Conservation (phyloP, 2,888 invertebrate genomes). For the Ormia ochracea region DNA sequence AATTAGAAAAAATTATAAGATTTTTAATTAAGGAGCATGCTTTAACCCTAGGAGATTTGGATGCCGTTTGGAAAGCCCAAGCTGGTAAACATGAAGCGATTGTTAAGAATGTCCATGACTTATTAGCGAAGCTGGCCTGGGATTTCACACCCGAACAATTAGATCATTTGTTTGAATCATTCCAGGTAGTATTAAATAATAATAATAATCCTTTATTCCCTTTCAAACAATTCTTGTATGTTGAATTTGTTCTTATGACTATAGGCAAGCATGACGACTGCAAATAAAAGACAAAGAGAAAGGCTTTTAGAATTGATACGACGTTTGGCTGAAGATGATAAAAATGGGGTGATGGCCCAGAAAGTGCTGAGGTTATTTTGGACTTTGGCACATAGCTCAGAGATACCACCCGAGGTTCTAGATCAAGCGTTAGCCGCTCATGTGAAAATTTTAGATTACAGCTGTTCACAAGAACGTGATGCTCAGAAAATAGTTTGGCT, state of each 20-base stretch:
- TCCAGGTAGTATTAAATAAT: conserved; percentile 83
- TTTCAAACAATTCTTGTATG: background rate
- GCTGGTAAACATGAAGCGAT: conserved; percentile 98
- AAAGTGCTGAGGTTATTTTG: conserved; percentile 97
- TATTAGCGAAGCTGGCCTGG: conserved; percentile 97
- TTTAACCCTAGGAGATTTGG: conserved; percentile 91
- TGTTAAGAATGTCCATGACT: conserved; percentile 97
- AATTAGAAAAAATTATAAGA: conserved; percentile 96
- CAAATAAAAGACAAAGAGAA: conserved; percentile 96
- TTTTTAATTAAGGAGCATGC: conserved; percentile 97
- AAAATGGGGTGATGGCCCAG: conserved; percentile 98
- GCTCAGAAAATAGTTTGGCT: conserved; percentile 97
- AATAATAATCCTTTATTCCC: too few species aligned
- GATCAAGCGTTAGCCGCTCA: conserved; percentile 96
- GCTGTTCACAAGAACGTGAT: conserved; percentile 97
- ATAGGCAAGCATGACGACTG: conserved; percentile 94
- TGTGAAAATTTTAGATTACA: conserved; percentile 97
- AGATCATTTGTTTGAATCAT: conserved; percentile 97
- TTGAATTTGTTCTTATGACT: conserved; percentile 65
- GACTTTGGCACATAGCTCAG: conserved; percentile 97
- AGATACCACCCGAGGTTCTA: conserved; percentile 97
- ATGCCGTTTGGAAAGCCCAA: conserved; percentile 98
- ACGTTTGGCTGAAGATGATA: conserved; percentile 97
- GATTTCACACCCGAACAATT: conserved; percentile 98
- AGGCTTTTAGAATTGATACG: conserved; percentile 95